Conservation (phyloP, 2,797 vertebrate species). For the Loris lydekkerianus region DNA sequence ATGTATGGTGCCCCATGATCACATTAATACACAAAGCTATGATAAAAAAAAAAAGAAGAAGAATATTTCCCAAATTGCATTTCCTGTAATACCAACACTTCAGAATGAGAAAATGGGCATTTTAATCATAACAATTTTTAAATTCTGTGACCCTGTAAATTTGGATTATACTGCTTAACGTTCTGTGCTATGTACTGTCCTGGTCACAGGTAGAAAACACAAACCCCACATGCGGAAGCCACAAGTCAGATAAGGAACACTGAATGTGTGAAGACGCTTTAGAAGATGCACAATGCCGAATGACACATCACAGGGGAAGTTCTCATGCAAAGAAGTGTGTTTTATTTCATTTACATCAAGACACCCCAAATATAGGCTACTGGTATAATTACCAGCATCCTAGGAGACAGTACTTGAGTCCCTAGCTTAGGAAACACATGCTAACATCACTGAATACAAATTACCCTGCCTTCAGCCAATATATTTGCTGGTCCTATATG, state of each 20-base stretch:
- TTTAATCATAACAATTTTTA: constrained; percentile 25
- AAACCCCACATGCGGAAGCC: neutral
- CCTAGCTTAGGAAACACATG: neutral
- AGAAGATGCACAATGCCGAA: neutral
- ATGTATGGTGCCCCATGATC: no score
- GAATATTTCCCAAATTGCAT: neutral
- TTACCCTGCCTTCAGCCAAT: neutral
- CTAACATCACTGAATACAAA: neutral
- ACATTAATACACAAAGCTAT: no score
- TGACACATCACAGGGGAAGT: neutral
- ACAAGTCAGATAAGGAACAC: neutral
- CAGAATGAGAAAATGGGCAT: neutral
- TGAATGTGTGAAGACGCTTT: neutral
- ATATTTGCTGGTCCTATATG: neutral
- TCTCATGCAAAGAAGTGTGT: neutral
- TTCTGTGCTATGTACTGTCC: neutral
- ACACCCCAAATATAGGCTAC: neutral
- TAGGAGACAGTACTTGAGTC: neutral
- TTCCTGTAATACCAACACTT: constrained; percentile 27
- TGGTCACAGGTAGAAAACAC: neutral
- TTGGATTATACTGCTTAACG: neutral
- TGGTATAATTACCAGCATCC: neutral
- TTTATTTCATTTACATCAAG: neutral
- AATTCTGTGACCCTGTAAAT: neutral
- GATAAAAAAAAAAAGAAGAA: neutral